Evolutionary conservation across 2,113 vertebrate genomes (phyloP).

Genomic region (Semnopithecus entellus): DNA sequence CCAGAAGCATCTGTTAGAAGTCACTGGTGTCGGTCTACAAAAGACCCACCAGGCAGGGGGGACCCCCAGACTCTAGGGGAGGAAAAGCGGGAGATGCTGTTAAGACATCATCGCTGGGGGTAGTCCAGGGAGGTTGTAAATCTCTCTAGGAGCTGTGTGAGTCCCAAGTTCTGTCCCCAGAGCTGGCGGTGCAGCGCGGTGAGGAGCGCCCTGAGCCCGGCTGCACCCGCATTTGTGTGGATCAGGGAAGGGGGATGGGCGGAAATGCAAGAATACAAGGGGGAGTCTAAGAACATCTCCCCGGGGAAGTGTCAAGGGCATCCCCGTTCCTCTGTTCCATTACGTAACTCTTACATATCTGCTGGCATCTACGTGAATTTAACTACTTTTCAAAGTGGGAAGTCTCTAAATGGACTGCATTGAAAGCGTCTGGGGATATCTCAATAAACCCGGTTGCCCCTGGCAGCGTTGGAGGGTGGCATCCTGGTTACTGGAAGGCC

Average conservation of each 20-base stretch:
- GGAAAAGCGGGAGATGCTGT: fast-evolving
- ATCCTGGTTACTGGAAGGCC: background rate
- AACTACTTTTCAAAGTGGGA: background rate
- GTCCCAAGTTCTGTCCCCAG: background rate
- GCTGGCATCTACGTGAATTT: background rate
- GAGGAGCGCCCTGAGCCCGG: fast-evolving
- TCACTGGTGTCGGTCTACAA: background rate
- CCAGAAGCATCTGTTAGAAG: background rate
- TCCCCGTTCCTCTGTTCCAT: background rate
- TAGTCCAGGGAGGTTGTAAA: background rate
- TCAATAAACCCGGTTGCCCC: background rate
- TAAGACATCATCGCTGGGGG: background rate
- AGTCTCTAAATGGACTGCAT: background rate
- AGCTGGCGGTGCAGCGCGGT: no score
- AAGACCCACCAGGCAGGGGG: background rate
- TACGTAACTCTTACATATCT: slow-evolving; percentile 35
- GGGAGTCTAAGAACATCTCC: background rate
- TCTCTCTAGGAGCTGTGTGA: background rate
- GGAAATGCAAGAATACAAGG: background rate
- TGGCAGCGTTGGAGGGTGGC: background rate
- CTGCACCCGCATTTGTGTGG: fast-evolving
- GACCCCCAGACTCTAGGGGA: background rate
- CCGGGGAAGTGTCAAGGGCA: background rate
- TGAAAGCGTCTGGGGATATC: background rate
- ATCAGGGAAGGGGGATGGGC: background rate